Conservation (phyloP, 2,113 vertebrate genomes). For the Ceyx melanurus region DNA sequence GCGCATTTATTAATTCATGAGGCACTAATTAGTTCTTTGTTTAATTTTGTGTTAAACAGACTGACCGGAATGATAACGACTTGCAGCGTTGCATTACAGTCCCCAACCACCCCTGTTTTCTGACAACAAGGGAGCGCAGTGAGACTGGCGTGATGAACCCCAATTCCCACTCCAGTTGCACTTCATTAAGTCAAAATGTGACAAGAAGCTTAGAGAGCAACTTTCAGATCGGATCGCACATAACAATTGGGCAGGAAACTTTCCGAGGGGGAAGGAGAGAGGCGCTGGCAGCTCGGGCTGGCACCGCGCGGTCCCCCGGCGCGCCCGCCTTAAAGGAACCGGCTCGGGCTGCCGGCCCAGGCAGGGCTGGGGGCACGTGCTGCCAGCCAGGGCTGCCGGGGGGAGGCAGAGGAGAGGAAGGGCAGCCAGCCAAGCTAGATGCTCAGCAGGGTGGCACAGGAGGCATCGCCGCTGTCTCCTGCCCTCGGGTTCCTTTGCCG, state of each 20-base stretch:
- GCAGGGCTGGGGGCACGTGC: not conserved
- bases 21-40: slow-evolving; percentile 99
- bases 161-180: slow-evolving; percentile 99
- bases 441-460: not conserved
- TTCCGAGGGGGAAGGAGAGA: slow-evolving; percentile 76
- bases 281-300: slow-evolving; percentile 49
- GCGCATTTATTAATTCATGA: slow-evolving; percentile 99
- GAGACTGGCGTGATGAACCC: slow-evolving; percentile 99
- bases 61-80: slow-evolving; percentile 99
- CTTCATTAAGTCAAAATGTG: slow-evolving; percentile 99
- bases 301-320: not conserved
- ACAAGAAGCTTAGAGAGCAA: slow-evolving; percentile 99
- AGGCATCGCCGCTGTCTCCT: not conserved
- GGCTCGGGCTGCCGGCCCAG: not conserved
- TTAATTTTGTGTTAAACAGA: slow-evolving; percentile 99
- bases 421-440: not conserved
- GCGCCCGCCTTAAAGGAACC: slow-evolving; percentile 49
- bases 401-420: not conserved
- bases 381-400: not conserved
- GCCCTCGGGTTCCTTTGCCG: not conserved
- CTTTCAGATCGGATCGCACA: slow-evolving; percentile 99
- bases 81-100: slow-evolving; percentile 92
- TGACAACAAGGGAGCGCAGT: slow-evolving; percentile 97
- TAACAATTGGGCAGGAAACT: slow-evolving; percentile 97
- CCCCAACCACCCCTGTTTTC: slow-evolving; percentile 99